Evolutionary conservation across 2,888 invertebrate genomes (phyloP).

Genomic region (Chrysolina americana): DNA sequence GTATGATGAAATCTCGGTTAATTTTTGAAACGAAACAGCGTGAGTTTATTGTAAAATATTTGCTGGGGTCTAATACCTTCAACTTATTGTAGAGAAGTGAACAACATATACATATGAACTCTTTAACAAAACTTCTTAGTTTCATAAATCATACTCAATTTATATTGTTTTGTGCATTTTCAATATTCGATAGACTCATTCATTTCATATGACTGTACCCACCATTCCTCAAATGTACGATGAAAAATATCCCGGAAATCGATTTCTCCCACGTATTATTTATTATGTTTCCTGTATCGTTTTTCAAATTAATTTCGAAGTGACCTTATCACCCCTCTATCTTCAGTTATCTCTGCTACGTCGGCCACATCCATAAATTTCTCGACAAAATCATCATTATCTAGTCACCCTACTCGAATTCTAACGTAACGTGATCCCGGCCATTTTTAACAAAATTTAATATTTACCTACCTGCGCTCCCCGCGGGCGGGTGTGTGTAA

Average conservation of each 20-base stretch:
- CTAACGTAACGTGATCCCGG: background rate
- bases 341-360: background rate
- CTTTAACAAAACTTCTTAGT: no score
- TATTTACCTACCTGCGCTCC: constrained; percentile 12
- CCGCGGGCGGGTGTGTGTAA: background rate
- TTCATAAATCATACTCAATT: no score
- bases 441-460: constrained; percentile 10
- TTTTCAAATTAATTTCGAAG: background rate
- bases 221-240: no score
- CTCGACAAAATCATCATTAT: background rate
- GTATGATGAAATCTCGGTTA: no score
- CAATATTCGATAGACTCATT: no score
- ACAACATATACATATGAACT: no score
- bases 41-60: no score
- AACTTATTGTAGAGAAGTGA: no score
- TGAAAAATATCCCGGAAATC: background rate
- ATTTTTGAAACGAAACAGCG: no score
- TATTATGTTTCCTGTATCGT: background rate
- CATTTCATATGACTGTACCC: no score
- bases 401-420: background rate
- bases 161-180: no score
- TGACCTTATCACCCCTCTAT: background rate
- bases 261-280: background rate
- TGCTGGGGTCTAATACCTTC: no score
- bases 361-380: background rate